phyloP scores from a whole-genome alignment of 2,888 invertebrate genomes.

The Hemithea aestivaria region DNA sequence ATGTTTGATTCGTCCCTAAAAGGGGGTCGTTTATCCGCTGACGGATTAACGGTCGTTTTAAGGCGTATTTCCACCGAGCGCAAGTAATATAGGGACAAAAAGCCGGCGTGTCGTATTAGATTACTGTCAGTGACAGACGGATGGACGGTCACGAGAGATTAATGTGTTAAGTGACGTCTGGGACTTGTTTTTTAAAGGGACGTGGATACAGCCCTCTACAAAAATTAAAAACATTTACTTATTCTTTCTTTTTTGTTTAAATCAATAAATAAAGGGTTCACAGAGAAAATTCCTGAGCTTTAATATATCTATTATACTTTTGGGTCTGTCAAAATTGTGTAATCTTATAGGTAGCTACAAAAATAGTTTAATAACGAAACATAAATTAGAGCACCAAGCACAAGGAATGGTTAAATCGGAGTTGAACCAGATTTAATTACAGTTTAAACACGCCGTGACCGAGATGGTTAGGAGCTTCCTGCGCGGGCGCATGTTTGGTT shows the following conservation, averaged over 20 bases:
- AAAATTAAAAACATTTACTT: too few species aligned
- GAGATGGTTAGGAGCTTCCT: conserved; percentile 65
- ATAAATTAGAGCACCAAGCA: conserved; percentile 13
- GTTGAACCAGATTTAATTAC: conserved; percentile 61
- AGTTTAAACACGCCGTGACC: conserved; percentile 58
- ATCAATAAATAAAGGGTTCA: too few species aligned
- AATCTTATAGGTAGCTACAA: too few species aligned
- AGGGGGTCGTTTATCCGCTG: conserved; percentile 52
- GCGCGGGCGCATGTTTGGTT: conserved; percentile 51
- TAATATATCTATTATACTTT: too few species aligned
- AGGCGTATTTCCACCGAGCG: conserved; percentile 62
- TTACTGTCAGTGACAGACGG: conserved; percentile 74
- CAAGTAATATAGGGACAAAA: conserved; percentile 71
- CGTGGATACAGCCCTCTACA: too few species aligned
- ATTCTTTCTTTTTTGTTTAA: too few species aligned
- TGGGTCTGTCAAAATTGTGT: too few species aligned
- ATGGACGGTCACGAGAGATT: conserved; percentile 70
- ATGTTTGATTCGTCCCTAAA: conserved; percentile 55
- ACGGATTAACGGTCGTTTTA: conserved; percentile 63
- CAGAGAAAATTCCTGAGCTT: too few species aligned
- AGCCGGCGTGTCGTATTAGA: conserved; percentile 77
- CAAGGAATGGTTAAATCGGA: conserved; percentile 47
- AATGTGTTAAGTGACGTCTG: conserved; percentile 76
- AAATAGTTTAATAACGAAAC: conserved; percentile 14
- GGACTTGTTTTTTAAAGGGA: conserved; percentile 52